Evolutionary conservation across 37 sponge, comb jelly and placozoan species (phyloP).

Genomic region (Sycon ciliatum): DNA sequence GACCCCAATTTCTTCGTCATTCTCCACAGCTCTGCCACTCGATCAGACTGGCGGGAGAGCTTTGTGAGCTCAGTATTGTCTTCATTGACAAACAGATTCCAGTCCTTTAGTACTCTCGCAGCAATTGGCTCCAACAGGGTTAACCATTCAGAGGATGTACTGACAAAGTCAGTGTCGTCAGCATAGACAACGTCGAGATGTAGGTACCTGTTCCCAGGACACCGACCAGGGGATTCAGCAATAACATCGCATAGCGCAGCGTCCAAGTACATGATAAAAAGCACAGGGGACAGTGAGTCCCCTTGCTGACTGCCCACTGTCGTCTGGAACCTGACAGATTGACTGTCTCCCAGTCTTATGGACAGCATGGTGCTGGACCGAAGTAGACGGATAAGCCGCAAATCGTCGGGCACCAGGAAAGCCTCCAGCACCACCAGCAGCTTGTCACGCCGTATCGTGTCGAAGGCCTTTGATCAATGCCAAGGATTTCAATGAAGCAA

Average conservation of each 20-base stretch:
- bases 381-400: constrained; percentile 20
- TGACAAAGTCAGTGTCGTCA: constrained; percentile 27
- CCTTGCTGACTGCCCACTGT: constrained; percentile 24
- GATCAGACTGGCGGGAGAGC: constrained; percentile 2
- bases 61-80: constrained; percentile 16
- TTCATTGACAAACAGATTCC: constrained; percentile 21
- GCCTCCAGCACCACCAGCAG: constrained; percentile 17
- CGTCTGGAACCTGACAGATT: constrained; percentile 8
- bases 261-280: constrained; percentile 19
- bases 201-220: constrained; percentile 9
- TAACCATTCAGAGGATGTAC: constrained; percentile 11
- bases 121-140: constrained; percentile 5
- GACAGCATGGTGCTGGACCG: constrained; percentile 14
- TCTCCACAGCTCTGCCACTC: constrained; percentile 25
- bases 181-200: constrained; percentile 21
- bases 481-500: constrained; percentile 11
- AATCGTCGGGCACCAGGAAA: constrained; percentile 10
- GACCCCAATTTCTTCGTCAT: constrained; percentile 25
- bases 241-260: constrained; percentile 18
- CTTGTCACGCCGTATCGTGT: constrained; percentile 24
- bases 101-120: constrained; percentile 11
- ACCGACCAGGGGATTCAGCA: constrained; percentile 9
- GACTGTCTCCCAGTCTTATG: background rate
- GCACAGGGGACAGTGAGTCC: constrained; percentile 20
- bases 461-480: constrained; percentile 23